Evolutionary conservation across 2,888 invertebrate genomes (phyloP).

Genomic region (Diaprepes abbreviatus): DNA sequence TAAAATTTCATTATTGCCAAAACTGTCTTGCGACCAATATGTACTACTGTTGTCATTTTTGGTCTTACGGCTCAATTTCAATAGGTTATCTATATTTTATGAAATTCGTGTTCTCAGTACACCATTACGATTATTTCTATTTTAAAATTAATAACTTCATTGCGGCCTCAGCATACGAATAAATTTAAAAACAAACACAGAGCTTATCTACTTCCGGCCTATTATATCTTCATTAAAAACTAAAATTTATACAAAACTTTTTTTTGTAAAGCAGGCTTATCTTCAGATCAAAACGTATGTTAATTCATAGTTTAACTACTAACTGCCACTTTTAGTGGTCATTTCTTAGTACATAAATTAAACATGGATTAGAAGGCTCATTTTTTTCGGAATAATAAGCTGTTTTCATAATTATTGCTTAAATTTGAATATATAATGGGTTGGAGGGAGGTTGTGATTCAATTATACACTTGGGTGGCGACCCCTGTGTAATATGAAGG

Average conservation of each 20-base stretch:
- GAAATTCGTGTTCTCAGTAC: no score
- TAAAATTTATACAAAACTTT: constrained; percentile 23
- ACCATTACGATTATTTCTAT: no score
- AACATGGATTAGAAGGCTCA: constrained; percentile 28
- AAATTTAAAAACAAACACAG: constrained; percentile 25
- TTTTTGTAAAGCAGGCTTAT: constrained; percentile 31
- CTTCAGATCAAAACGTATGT: constrained; percentile 29
- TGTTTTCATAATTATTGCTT: constrained; percentile 13
- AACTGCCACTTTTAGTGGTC: constrained; percentile 31
- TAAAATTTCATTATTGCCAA: no score
- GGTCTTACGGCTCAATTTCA: no score
- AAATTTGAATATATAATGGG: constrained; percentile 12
- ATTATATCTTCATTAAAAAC: constrained; percentile 15
- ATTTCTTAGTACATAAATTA: constrained; percentile 36
- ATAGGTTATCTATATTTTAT: no score
- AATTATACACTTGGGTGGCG: not conserved
- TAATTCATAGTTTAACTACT: constrained; percentile 37
- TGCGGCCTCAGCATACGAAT: not conserved
- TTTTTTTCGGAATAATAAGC: constrained; percentile 15
- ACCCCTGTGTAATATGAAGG: not conserved
- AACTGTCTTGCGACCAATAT: no score
- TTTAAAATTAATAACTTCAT: constrained; percentile 15
- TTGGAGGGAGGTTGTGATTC: not conserved
- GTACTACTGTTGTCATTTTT: no score
- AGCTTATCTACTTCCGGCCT: constrained; percentile 9